Evolutionary conservation across 64 coral and sea anemone genomes (phyloP), one percentile per base, ranked within the genome.

Genomic region (Pocillopora damicornis): DNA sequence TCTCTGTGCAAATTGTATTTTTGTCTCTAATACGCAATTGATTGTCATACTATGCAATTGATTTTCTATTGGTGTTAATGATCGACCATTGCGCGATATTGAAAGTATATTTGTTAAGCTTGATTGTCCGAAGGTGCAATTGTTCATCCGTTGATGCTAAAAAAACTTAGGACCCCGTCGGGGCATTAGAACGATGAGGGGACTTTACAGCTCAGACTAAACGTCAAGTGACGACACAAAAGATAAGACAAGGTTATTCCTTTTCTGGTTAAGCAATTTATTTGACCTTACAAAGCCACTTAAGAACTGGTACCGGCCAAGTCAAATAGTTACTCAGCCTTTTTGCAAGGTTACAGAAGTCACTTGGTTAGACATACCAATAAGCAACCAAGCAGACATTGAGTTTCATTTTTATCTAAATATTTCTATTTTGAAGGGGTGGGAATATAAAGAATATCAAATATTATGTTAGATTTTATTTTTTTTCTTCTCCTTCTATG

Each of bases 381-480:
- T 30, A 11, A 45, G 66, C 23, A 82, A 85, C 68, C 42, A 56
- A 6, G 38, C 36, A 13, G 18, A 37, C 65, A 26, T 10, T 72
- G 81, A 42, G 63, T 73, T 73, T 51, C 66, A 85, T 85, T 72
- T 72, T 85, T 63, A 68, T 67, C 61, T 83, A 57, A 14, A 26
- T 72, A 18, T 35, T 82, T 82, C 66, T 84, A 26, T 85, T 72
- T 85, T 22, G 10, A 58, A 56, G 63, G 65, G 64, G 35, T 45
- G 25, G 65, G 37, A 66, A 85, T 85, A 83, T 68, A 85, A 85
- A 85, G 81, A 67, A 72, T 85, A 85, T 85, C 81, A 85, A 85
- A 85, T 72, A 58, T 73, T 72, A 85, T 45, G 81, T 71, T 85
- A 85, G 30, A 58, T 72, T 85, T 71, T 68, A 51, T 38, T 69